Evolutionary conservation across 1,140 invertebrate species (phyloP).

Genomic region (Anthonomus grandis): DNA sequence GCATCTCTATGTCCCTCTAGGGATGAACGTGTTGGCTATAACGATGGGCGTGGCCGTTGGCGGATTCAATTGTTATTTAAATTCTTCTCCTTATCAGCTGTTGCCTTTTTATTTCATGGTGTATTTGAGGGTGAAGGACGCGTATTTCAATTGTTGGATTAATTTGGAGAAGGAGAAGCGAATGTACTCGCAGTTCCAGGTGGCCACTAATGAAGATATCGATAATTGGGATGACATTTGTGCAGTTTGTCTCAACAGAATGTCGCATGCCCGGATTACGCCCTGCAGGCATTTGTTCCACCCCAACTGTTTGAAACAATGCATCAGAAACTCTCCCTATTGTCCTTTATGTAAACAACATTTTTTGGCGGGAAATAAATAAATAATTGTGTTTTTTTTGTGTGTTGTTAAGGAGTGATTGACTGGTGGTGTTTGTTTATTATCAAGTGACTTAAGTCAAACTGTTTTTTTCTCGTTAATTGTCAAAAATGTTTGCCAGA

Average conservation of each 20-base stretch:
- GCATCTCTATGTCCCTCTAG: slow-evolving; percentile 60
- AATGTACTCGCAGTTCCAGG: slow-evolving; percentile 59
- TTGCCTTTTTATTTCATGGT: slow-evolving; percentile 63
- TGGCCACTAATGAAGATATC: slow-evolving; percentile 62
- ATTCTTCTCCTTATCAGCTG: slow-evolving; percentile 38
- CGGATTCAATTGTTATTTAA: slow-evolving; percentile 21
- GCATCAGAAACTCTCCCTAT: slow-evolving; percentile 61
- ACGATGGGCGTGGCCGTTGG: slow-evolving; percentile 47
- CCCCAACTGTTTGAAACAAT: slow-evolving; percentile 66
- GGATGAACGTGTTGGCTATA: slow-evolving; percentile 54
- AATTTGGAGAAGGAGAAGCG: slow-evolving; percentile 57
- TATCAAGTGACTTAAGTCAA: too few relatives aligned
- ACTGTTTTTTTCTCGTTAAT: too few relatives aligned
- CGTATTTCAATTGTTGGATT: slow-evolving; percentile 54
- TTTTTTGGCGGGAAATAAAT: slow-evolving; percentile 13
- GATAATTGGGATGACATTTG: slow-evolving; percentile 68
- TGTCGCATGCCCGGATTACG: slow-evolving; percentile 66
- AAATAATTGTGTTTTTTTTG: neutral
- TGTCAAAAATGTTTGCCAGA: too few relatives aligned
- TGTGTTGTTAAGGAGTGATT: too few relatives aligned
- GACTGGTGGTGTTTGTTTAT: too few relatives aligned
- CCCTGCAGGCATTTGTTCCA: slow-evolving; percentile 75
- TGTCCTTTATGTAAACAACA: slow-evolving; percentile 67
- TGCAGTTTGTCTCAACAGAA: slow-evolving; percentile 66
- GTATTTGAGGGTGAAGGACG: slow-evolving; percentile 60